These are phyloP conservation scores for Teleiodes luculella DNA, from an alignment of 2,888 invertebrate species.

Conservation along the genomic window DNA sequence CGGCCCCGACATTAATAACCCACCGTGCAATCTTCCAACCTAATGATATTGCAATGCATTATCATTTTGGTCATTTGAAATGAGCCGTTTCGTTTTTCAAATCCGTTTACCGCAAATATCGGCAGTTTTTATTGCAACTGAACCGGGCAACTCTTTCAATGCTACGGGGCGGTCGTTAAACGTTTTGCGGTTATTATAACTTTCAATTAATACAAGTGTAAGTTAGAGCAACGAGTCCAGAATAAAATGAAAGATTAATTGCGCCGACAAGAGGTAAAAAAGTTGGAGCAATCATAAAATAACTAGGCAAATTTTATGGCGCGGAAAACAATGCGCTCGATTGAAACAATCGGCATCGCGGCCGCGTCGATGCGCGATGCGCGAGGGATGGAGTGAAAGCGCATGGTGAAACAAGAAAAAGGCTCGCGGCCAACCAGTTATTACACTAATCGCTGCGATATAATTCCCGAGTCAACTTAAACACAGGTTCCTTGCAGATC, in stretches of 20 bases:
- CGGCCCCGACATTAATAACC: conserved; percentile 54
- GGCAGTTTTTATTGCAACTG: conserved; percentile 2
- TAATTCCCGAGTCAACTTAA: conserved; percentile 79
- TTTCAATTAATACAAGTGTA: conserved; percentile 40
- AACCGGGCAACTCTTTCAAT: neutral
- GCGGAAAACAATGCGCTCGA: conserved; percentile 66
- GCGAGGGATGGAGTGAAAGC: conserved; percentile 57
- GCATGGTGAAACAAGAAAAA: conserved; percentile 70
- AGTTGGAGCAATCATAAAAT: conserved; percentile 57
- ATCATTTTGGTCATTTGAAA: conserved; percentile 50
- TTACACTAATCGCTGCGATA: conserved; percentile 79
- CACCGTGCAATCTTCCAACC: conserved; percentile 50
- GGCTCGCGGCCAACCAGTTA: conserved; percentile 71
- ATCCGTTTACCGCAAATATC: conserved; percentile 28
- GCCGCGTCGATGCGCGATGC: conserved; percentile 41
- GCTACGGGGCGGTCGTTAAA: conserved; percentile 25
- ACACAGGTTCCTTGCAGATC: conserved; percentile 77
- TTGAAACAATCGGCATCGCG: conserved; percentile 56
- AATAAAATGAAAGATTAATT: conserved; percentile 41
- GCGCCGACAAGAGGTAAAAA: conserved; percentile 38
- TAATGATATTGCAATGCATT: conserved; percentile 61
- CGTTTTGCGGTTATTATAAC: conserved; percentile 30
- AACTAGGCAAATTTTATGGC: conserved; percentile 56
- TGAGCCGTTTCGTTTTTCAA: conserved; percentile 45
- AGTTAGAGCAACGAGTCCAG: conserved; percentile 27